Evolutionary conservation across 2,888 invertebrate species (phyloP), one percentile per base, ranked within the genome.

Genomic region (Unio pictorum): DNA sequence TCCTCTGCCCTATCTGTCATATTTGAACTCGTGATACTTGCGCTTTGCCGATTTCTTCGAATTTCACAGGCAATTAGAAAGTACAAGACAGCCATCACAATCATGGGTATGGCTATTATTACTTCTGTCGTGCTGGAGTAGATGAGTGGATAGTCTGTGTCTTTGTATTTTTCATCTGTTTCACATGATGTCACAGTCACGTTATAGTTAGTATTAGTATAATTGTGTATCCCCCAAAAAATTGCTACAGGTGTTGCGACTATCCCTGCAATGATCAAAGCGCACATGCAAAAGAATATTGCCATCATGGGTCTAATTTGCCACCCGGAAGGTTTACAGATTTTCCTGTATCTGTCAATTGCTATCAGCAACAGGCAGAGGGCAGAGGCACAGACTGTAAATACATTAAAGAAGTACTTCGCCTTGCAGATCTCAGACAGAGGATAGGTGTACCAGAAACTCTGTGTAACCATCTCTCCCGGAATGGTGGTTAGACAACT

Each of bases 311-410:
- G 64, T 11, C 57, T 66, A 3, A 76, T 67, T 54, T 76, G 76
- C 67, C 71, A 69, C 17, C 67, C 67, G 15, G 82, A 67, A 4
- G 84, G 86, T 28, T 73, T 71, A 30, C 86, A 84, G 17, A 86
- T 75, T 66, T 84, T 84, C 60, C 76, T 64, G 68, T 79, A 84
- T 6, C 86, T 68, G 61, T 85, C 84, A 8, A 83, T 69, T 8
- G 81, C 80, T 57, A 85, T 83, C 5, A 80, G 74, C 8, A 83
- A 68, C 17, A 85, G 72, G 64, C 78, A 78, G 6, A 83, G 58
- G 0, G 81, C 82, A 20, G 82, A 82, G 3, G 74, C 77, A 28
- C 64, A 65, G 17, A 76, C 76, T 23, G 23, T 23, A 23, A 23
- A 23, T 23, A 23, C 23, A 23, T 23, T 23, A 23, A 23, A 23